phyloP scores from a whole-genome alignment of 2,888 invertebrate species.

The Apantesis nais region DNA sequence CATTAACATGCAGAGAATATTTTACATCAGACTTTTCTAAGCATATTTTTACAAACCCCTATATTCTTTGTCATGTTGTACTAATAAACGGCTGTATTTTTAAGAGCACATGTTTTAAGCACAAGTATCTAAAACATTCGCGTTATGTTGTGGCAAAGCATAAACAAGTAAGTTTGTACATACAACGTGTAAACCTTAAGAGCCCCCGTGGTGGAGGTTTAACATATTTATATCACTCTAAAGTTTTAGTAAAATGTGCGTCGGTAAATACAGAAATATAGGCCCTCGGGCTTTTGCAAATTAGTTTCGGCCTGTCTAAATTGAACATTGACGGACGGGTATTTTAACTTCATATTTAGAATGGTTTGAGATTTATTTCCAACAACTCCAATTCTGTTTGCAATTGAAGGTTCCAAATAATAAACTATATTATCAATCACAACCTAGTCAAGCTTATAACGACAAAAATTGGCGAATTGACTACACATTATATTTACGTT shows the following conservation, averaged over 20 bases:
- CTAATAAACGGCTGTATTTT: conserved; percentile 23
- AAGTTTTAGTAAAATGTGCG: conserved; percentile 36
- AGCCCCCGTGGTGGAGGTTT: conserved; percentile 44
- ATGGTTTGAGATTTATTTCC: not conserved
- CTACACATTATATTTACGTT: conserved; percentile 6
- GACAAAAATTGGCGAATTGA: not conserved
- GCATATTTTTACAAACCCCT: conserved; percentile 12
- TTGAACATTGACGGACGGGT: conserved; percentile 9
- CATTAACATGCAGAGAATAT: not conserved
- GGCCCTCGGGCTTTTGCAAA: conserved; percentile 5
- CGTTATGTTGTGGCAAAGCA: conserved; percentile 26
- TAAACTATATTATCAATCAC: conserved; percentile 2
- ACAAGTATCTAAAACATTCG: conserved; percentile 33
- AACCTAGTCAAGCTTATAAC: conserved; percentile 1
- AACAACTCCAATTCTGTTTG: too few relatives aligned
- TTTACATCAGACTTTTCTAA: not conserved
- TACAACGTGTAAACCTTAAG: conserved; percentile 39
- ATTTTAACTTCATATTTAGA: conserved; percentile 13
- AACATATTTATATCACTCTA: conserved; percentile 54
- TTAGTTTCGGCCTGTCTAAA: conserved; percentile 10
- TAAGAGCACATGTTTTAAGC: conserved; percentile 29
- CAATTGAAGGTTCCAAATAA: conserved; percentile 1
- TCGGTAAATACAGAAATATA: conserved; percentile 12
- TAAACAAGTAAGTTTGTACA: conserved; percentile 44
- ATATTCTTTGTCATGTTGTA: conserved; percentile 14